Evolutionary conservation across 2,888 invertebrate species (phyloP).

Genomic region (Euplexia lucipara): DNA sequence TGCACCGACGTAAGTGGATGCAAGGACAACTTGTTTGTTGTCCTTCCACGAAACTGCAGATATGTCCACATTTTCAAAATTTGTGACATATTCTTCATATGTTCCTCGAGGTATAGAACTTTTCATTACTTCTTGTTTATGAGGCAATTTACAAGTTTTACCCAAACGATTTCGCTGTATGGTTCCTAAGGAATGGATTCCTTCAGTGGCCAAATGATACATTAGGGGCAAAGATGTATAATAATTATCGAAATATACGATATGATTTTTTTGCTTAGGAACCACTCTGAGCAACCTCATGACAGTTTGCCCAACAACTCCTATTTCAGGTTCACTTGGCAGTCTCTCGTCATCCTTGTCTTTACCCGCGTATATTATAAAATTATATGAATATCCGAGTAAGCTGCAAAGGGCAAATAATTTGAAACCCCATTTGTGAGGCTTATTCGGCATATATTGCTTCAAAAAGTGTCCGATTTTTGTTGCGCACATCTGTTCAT

Average conservation of each 20-base stretch:
- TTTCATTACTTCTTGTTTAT: constrained; percentile 13
- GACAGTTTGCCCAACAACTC: constrained; percentile 28
- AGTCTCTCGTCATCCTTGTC: constrained; percentile 21
- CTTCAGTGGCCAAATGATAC: constrained; percentile 24
- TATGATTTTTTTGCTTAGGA: constrained; percentile 29
- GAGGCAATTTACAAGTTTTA: constrained; percentile 18
- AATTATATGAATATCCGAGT: constrained; percentile 16
- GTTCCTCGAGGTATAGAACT: constrained; percentile 10
- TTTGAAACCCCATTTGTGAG: constrained; percentile 23
- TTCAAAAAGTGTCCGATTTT: constrained; percentile 17
- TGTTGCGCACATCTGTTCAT: neutral
- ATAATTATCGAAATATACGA: constrained; percentile 29
- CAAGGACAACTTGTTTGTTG: constrained; percentile 3
- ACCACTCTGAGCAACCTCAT: constrained; percentile 24
- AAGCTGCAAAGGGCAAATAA: constrained; percentile 13
- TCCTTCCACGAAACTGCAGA: constrained; percentile 6
- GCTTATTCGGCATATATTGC: constrained; percentile 12
- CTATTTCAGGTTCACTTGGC: constrained; percentile 28
- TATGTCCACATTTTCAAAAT: constrained; percentile 12
- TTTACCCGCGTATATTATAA: constrained; percentile 13
- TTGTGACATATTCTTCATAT: constrained; percentile 17
- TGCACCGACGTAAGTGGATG: constrained; percentile 3
- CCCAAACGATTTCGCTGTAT: constrained; percentile 23
- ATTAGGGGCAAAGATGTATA: constrained; percentile 28
- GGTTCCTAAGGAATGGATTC: constrained; percentile 27